phyloP scores from a whole-genome alignment of 2,888 invertebrate species.

The Aleiodes leptofemur region DNA sequence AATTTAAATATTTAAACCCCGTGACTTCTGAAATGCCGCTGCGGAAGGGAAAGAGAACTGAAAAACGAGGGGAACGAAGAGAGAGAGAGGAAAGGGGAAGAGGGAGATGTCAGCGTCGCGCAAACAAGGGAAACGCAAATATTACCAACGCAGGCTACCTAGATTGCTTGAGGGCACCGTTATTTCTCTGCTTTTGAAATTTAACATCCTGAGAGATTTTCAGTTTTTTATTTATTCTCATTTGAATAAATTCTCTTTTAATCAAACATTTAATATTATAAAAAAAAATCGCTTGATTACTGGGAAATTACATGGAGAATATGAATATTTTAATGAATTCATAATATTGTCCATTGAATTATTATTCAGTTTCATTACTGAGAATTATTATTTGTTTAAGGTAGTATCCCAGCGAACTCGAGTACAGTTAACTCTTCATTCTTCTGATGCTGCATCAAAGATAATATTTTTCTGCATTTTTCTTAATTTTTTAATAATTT shows the following conservation, averaged over 20 bases:
- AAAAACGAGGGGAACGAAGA: conserved; percentile 2
- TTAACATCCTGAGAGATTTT: conserved; percentile 19
- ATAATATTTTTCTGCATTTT: too few species aligned
- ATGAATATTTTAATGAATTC: too few species aligned
- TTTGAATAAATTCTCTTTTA: background rate
- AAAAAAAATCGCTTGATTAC: background rate
- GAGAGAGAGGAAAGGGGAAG: conserved; percentile 9
- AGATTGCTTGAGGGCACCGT: conserved; percentile 51
- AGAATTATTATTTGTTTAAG: too few species aligned
- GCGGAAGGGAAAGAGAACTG: background rate
- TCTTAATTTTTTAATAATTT: too few species aligned
- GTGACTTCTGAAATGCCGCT: conserved; percentile 54
- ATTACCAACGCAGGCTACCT: conserved; percentile 60
- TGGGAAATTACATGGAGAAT: too few species aligned
- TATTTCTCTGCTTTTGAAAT: conserved; percentile 42
- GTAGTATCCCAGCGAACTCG: too few species aligned
- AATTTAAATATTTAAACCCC: conserved; percentile 67
- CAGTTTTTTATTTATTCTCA: background rate
- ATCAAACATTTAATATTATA: background rate
- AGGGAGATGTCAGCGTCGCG: conserved; percentile 57
- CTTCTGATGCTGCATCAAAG: too few species aligned
- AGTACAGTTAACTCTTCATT: too few species aligned
- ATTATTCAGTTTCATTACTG: too few species aligned
- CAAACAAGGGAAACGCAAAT: conserved; percentile 65
- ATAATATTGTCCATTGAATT: too few species aligned